Evolutionary conservation across 1,140 invertebrate species (phyloP).

Genomic region (Aphelenchoides fujianensis): DNA sequence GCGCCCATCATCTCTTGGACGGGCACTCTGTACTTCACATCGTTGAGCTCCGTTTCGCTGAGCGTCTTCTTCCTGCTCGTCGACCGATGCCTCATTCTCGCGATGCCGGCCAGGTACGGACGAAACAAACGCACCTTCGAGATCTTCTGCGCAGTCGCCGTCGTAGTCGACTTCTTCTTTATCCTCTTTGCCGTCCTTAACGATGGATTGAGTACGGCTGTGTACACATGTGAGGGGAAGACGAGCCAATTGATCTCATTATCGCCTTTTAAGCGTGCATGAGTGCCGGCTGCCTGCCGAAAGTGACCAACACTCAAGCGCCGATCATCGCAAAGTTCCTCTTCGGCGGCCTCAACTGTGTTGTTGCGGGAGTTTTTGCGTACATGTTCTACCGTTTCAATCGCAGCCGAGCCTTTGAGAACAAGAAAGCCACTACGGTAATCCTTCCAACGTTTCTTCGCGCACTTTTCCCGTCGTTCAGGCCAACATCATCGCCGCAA

Average conservation of each 20-base stretch:
- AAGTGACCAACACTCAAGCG: neutral
- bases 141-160: neutral
- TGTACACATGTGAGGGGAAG: neutral
- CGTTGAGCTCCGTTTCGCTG: neutral
- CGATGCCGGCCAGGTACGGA: neutral
- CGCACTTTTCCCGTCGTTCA: too few relatives aligned
- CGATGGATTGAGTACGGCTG: neutral
- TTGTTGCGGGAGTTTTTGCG: neutral
- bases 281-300: neutral
- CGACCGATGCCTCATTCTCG: constrained; percentile 2
- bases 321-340: neutral
- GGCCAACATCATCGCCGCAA: neutral
- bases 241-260: neutral
- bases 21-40: neutral
- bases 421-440: neutral
- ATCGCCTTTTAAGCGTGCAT: neutral
- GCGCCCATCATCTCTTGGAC: neutral
- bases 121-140: neutral
- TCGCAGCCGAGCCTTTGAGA: neutral
- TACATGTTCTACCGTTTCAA: neutral
- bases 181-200: neutral
- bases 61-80: neutral
- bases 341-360: neutral
- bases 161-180: neutral
- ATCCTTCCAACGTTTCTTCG: too few relatives aligned